A percentile compares a stretch with the other conserved stretches of the same genome.
Conservation (phyloP, 1,140 invertebrate species). For the Charaxes varanes region DNA sequence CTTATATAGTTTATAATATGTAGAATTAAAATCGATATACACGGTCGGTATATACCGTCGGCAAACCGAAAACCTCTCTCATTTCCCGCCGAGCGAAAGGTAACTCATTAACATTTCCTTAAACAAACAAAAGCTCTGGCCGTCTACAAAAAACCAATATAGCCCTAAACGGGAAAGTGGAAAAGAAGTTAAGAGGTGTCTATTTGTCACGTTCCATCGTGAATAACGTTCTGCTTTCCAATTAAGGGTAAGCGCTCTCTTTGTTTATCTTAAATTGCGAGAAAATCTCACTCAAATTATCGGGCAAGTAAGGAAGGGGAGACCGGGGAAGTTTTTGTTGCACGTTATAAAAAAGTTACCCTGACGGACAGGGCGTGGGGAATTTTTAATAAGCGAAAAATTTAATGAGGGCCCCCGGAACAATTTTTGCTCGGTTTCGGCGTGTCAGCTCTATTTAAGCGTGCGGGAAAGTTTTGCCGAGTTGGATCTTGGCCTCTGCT, state of each 20-base stretch:
- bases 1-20: no score
- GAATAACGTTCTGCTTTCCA: constrained; percentile 72
- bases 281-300: constrained; percentile 74
- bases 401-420: constrained; percentile 62
- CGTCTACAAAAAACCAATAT: constrained; percentile 63
- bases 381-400: constrained; percentile 75
- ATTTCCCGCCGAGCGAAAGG: constrained; percentile 7
- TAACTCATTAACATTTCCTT: constrained; percentile 56
- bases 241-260: constrained; percentile 73
- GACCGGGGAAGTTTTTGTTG: constrained; percentile 66
- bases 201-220: constrained; percentile 72
- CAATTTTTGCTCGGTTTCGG: constrained; percentile 46
- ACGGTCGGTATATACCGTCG: no score
- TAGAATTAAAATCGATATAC: not conserved
- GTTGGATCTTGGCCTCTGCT: no score
- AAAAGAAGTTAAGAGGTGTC: constrained; percentile 74
- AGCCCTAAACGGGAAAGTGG: constrained; percentile 60
- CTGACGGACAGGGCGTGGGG: constrained; percentile 57
- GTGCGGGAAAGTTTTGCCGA: constrained; percentile 8
- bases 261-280: constrained; percentile 74
- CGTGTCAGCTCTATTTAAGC: constrained; percentile 43
- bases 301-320: constrained; percentile 61
- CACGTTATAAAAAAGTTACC: constrained; percentile 63
- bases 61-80: constrained; percentile 8
- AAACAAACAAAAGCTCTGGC: constrained; percentile 59